Evolutionary conservation across 1,140 invertebrate genomes (phyloP).

Genomic region (Sinella curviseta): DNA sequence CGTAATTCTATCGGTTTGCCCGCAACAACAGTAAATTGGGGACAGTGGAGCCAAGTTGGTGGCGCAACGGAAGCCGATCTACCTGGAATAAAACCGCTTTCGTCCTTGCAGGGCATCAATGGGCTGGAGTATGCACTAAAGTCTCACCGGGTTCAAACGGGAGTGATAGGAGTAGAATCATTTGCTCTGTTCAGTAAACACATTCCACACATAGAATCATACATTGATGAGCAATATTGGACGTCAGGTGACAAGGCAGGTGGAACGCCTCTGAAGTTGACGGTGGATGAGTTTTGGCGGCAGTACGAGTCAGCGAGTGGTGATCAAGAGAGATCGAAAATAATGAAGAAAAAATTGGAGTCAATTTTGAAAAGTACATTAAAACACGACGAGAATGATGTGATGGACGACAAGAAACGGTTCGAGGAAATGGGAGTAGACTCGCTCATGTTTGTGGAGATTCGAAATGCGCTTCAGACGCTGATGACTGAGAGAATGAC

Average conservation of each 20-base stretch:
- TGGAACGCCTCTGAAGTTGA: no score
- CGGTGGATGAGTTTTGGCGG: background rate
- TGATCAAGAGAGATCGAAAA: background rate
- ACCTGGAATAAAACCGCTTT: background rate
- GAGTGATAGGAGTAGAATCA: background rate
- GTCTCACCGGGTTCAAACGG: background rate
- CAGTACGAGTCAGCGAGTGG: background rate
- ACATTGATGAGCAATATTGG: no score
- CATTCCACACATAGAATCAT: no score
- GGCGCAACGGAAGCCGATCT: background rate
- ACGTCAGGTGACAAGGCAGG: no score
- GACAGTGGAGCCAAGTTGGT: conserved; percentile 4
- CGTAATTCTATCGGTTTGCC: background rate
- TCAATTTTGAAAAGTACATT: background rate
- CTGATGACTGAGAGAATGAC: background rate
- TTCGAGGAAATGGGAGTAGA: background rate
- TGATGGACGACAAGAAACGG: background rate
- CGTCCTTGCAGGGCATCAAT: background rate
- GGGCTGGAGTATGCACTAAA: background rate
- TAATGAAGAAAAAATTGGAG: background rate
- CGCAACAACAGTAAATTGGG: background rate
- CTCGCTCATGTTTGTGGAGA: no score
- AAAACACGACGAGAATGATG: background rate
- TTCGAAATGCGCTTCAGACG: background rate
- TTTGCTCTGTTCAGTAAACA: background rate